Evolutionary conservation across 2,113 vertebrate species (phyloP).

Genomic region (Ifrita kowaldi): DNA sequence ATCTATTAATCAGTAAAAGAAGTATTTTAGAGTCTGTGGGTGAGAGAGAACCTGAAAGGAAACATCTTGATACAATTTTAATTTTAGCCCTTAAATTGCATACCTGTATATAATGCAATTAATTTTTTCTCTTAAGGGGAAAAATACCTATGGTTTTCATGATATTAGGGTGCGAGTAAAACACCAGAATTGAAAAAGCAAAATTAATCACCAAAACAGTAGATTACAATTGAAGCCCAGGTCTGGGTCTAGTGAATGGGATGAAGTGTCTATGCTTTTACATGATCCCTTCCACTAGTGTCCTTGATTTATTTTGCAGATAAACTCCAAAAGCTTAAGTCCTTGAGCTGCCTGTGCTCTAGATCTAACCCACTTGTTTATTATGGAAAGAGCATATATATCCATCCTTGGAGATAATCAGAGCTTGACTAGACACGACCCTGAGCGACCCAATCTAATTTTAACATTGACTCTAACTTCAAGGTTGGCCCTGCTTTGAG

Average conservation of each 20-base stretch:
- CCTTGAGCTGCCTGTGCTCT: conserved; percentile 33
- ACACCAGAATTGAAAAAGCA: neutral
- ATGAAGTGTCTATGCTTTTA: neutral
- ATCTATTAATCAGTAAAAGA: conserved; percentile 36
- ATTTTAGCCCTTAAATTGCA: neutral
- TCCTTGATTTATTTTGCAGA: conserved; percentile 1
- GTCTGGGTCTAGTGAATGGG: neutral
- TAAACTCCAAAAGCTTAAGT: neutral
- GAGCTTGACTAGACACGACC: neutral
- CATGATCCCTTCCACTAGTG: neutral
- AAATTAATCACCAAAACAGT: neutral
- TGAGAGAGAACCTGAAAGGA: neutral
- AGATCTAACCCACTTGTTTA: neutral
- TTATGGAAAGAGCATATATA: neutral
- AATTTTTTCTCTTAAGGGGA: neutral
- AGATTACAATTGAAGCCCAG: neutral
- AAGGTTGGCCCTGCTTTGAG: neutral
- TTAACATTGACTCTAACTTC: neutral
- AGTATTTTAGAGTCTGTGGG: neutral
- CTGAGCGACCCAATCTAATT: neutral
- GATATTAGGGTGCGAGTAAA: neutral
- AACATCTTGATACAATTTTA: neutral
- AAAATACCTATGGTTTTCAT: neutral
- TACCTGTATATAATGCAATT: neutral
- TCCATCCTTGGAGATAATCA: conserved; percentile 27